phyloP scores from a whole-genome alignment of 1,140 invertebrate genomes.

The Heterodera carotae region DNA sequence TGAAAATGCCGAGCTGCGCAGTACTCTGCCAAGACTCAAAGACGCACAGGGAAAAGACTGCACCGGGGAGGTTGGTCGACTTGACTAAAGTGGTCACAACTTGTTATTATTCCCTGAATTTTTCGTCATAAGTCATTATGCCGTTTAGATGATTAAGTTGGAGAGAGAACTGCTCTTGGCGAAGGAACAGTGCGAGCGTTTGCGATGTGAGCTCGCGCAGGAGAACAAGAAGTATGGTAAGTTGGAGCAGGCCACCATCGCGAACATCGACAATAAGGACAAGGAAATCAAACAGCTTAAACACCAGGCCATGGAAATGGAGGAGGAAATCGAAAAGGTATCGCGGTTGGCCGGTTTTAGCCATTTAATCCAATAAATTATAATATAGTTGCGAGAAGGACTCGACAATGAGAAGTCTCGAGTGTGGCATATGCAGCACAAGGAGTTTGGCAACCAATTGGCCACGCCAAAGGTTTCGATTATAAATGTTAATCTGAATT shows the following conservation, averaged over 20 bases:
- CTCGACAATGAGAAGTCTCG: slow-evolving; percentile 14
- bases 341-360: background rate
- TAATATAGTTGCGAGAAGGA: slow-evolving; percentile 19
- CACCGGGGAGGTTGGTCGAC: slow-evolving; percentile 14
- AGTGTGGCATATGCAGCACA: slow-evolving; percentile 5
- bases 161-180: background rate
- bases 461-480: background rate
- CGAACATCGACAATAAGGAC: slow-evolving; percentile 1
- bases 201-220: background rate
- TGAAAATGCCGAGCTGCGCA: slow-evolving; percentile 8
- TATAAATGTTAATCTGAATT: slow-evolving; percentile 6
- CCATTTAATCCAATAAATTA: background rate
- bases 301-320: slow-evolving; percentile 16
- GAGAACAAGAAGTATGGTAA: background rate
- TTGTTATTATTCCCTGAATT: background rate
- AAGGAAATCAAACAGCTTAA: slow-evolving; percentile 4
- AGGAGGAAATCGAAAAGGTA: slow-evolving; percentile 23
- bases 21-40: background rate
- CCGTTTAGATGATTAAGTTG: slow-evolving; percentile 11
- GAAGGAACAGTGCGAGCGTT: background rate
- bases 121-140: background rate
- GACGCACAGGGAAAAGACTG: slow-evolving; percentile 5
- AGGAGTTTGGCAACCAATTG: background rate
- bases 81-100: too few relatives aligned
- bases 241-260: slow-evolving; percentile 5